Conservation (phyloP, 92 coral and sea anemone genomes). For the Pocillopora grandis region DNA sequence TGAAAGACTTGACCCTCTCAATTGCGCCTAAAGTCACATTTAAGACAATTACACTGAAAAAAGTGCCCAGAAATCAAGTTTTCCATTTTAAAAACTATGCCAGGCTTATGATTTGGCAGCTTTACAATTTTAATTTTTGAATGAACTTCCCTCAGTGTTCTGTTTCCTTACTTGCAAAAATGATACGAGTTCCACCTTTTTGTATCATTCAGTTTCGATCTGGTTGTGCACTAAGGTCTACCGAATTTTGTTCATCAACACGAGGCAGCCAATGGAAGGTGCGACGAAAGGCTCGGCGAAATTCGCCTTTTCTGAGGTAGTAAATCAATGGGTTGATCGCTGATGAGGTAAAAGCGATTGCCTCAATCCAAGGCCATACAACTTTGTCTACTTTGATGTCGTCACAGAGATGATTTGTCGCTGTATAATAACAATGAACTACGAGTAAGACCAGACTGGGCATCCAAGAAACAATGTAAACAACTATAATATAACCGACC, state of each 20-base stretch:
- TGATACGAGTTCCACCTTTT: too few species aligned
- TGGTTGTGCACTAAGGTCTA: neutral
- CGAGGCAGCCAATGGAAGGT: neutral
- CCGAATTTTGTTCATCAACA: neutral
- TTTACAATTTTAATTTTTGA: too few species aligned
- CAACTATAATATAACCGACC: neutral
- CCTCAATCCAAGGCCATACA: constrained; percentile 10
- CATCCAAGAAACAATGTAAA: neutral
- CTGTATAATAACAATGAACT: neutral
- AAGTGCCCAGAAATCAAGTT: too few species aligned
- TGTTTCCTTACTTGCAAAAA: too few species aligned
- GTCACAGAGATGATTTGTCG: neutral
- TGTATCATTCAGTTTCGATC: neutral
- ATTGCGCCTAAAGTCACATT: too few species aligned
- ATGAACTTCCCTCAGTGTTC: too few species aligned
- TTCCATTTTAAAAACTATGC: too few species aligned
- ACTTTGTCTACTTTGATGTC: neutral
- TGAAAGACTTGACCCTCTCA: too few species aligned
- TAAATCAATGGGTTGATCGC: neutral
- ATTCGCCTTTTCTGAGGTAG: neutral
- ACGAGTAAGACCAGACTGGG: neutral
- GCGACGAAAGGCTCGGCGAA: neutral
- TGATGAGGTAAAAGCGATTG: neutral
- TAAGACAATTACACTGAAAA: too few species aligned
- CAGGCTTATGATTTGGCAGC: too few species aligned